Percentiles rank a stretch among this genome's conserved stretches.
Evolutionary conservation across 2,797 vertebrate species (phyloP).

Genomic region (Anabacerthia variegaticeps): DNA sequence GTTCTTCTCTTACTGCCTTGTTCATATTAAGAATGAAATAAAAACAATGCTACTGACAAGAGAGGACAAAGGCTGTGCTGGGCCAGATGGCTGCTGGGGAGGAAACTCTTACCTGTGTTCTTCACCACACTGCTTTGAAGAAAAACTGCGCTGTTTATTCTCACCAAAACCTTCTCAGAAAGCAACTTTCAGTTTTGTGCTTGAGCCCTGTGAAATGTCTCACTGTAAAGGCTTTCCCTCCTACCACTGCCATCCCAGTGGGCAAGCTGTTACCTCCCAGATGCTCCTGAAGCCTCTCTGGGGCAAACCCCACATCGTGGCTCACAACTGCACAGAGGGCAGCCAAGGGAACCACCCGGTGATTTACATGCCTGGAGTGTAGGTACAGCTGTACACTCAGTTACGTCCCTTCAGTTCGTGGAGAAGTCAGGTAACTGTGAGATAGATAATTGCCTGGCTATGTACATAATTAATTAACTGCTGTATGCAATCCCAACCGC

Average conservation of each 20-base stretch:
- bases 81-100: background rate
- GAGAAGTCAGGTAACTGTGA: background rate
- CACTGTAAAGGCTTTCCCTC: background rate
- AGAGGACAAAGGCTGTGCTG: background rate
- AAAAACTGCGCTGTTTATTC: background rate
- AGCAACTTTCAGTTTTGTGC: background rate
- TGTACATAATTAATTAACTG: background rate
- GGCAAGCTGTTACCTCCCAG: background rate
- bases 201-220: background rate
- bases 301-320: background rate
- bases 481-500: background rate
- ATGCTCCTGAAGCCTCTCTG: background rate
- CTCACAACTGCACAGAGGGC: background rate
- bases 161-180: background rate
- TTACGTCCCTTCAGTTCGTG: background rate
- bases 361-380: background rate
- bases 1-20: background rate
- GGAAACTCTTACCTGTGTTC: constrained; percentile 35
- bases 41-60: background rate
- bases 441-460: background rate
- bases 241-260: background rate
- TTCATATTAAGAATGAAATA: background rate
- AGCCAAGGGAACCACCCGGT: background rate
- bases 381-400: background rate
- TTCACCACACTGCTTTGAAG: background rate